phyloP scores from a whole-genome alignment of 2,888 invertebrate species.

The Chelonus formosanus region DNA sequence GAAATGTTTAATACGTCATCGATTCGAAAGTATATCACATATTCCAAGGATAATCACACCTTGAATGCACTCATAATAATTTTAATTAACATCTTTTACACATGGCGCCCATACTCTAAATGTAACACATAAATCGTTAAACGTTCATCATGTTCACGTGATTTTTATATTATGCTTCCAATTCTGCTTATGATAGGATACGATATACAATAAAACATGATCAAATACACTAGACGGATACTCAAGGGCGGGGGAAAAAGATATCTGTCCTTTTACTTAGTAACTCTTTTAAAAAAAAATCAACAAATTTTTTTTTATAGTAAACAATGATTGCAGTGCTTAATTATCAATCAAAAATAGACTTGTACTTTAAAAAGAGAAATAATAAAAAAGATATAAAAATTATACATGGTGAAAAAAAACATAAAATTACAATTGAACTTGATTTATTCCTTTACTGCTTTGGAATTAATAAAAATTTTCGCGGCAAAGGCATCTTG shows the following conservation, averaged over 20 bases:
- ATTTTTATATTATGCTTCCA: conserved; percentile 14
- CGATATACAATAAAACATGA: conserved; percentile 34
- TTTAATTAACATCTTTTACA: conserved; percentile 5
- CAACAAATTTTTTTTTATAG: not conserved
- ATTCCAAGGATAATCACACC: conserved; percentile 31
- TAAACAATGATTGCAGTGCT: too few relatives aligned
- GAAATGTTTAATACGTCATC: conserved; percentile 29
- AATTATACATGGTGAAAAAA: too few relatives aligned
- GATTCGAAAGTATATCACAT: conserved; percentile 34
- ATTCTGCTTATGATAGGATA: conserved; percentile 37
- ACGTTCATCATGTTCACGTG: conserved; percentile 18
- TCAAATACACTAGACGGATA: conserved; percentile 15
- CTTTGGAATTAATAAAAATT: conserved; percentile 55
- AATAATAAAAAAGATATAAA: too few relatives aligned
- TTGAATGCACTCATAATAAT: conserved; percentile 20
- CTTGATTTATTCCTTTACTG: conserved; percentile 33
- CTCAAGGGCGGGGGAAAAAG: conserved; percentile 11
- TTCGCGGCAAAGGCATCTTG: conserved; percentile 61
- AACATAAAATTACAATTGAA: not conserved
- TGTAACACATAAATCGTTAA: conserved; percentile 32
- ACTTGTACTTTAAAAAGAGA: too few relatives aligned
- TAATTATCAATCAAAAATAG: too few relatives aligned
- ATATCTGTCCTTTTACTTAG: not conserved
- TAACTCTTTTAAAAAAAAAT: not conserved
- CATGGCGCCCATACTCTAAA: not conserved